These are phyloP conservation scores for Diploptera punctata DNA, from an alignment of 2,888 invertebrate genomes.

Conservation along the genomic window DNA sequence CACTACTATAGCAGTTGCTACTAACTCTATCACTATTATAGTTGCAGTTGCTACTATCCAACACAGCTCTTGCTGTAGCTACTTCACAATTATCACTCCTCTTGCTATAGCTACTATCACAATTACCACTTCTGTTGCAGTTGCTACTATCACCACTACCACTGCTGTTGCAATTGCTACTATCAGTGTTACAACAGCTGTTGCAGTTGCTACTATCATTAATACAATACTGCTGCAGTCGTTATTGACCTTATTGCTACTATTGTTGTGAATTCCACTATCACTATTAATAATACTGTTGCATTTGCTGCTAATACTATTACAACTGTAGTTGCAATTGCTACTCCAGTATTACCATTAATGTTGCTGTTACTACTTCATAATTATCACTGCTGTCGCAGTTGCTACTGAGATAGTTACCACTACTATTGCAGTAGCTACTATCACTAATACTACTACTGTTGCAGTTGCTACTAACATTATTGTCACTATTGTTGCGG, in stretches of 20 bases:
- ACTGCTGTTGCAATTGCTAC: background rate
- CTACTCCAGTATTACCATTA: no score
- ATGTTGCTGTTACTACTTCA: no score
- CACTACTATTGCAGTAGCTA: no score
- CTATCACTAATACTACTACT: no score
- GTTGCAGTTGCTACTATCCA: background rate
- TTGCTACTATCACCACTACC: background rate
- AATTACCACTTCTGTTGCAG: conserved; percentile 51
- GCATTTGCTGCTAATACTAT: background rate
- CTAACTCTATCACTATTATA: background rate
- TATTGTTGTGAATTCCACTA: background rate
- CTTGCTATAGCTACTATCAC: conserved; percentile 49
- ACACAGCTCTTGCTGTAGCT: background rate
- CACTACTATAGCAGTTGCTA: background rate
- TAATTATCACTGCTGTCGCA: no score
- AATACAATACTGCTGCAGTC: background rate
- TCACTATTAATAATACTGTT: background rate
- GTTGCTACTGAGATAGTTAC: no score
- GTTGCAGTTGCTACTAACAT: no score
- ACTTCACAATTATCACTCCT: conserved; percentile 38
- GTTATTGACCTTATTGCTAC: background rate
- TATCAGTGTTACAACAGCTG: background rate
- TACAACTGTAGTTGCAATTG: no score
- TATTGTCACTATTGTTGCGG: no score
- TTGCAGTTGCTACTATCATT: background rate